Conservation (phyloP, 2,797 vertebrate genomes). For the Trichosurus vulpecula region DNA sequence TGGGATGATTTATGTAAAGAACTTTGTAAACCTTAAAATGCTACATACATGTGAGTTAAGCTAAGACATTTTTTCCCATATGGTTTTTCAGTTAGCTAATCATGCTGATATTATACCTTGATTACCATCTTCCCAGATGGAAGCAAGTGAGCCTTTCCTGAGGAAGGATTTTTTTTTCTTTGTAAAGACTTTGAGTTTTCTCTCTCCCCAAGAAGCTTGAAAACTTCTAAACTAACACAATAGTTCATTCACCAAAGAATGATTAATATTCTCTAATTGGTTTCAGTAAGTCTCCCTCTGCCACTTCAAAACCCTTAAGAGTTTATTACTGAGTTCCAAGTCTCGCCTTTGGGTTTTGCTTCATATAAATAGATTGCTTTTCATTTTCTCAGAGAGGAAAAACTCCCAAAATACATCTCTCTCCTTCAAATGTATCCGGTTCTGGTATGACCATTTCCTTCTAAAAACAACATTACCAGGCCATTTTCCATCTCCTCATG, state of each 20-base stretch:
- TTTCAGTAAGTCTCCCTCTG: neutral
- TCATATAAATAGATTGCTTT: slow-evolving; percentile 11
- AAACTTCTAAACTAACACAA: neutral
- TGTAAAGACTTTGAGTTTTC: neutral
- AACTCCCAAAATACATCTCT: neutral
- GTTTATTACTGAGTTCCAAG: neutral
- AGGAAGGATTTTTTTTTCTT: neutral
- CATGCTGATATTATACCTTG: neutral
- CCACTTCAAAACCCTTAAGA: neutral
- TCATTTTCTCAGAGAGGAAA: slow-evolving; percentile 1
- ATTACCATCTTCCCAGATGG: neutral
- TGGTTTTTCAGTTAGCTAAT: neutral
- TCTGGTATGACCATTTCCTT: slow-evolving; percentile 11
- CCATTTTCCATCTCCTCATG: neutral
- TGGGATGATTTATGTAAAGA: neutral
- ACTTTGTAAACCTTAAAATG: neutral
- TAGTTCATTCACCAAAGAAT: neutral
- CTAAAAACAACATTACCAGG: neutral
- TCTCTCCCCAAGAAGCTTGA: neutral
- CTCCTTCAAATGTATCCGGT: slow-evolving; percentile 6
- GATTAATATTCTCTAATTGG: neutral
- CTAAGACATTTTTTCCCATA: neutral
- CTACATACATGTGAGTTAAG: neutral
- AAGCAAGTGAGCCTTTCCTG: neutral
- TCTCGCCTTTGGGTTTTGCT: neutral